Evolutionary conservation across 2,797 vertebrate species (phyloP), one percentile per base, ranked within the genome.

Genomic region (Myotis planiceps): DNA sequence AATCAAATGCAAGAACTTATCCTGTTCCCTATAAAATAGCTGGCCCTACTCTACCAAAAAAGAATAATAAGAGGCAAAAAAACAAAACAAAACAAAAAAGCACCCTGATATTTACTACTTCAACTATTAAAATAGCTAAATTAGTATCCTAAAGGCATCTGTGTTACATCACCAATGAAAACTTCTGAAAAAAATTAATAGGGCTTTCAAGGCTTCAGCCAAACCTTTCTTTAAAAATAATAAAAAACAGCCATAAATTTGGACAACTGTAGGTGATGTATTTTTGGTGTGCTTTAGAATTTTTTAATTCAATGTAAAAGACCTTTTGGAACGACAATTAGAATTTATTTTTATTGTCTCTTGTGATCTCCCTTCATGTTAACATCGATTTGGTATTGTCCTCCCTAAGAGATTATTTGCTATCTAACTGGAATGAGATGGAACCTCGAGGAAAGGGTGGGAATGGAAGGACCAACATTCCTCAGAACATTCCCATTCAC

Each of bases 161-260:
- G 68, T 85, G n/a, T 79, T 92, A 95, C 27, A 94, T 89, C 71
- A 92, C 75, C 55, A 92, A 94, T 27, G 72, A 90, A 92, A 96
- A 95, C 13, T 34, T 90, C 53, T 91, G n/a, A 88, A 96, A 96
- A 92, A 92, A 80, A 87, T 68, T 69, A 95, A 89, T 16, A 88
- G 19, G 53, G 10, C 68, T 85, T 94, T 94, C 87, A 85, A 94
- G 80, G 55, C 93, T 96, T 96, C 66, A 87, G 66, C 63, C 60
- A 74, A 88, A 75, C 12, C 37, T 78, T 89, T 88, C 45, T 1
- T 39, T 15, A 84, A 72, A 84, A 87, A 82, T 39, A 86, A 81
- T 74, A 87, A 79, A 45, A 83, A 92, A 74, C 66, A 92, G 39
- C 65, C 42, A 14, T 69, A 87, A 79, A 69, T 78, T 79, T 90